These are phyloP conservation scores for Oxyteleia sp. DNA, from an alignment of 2,888 invertebrate species.

Conservation along the genomic window DNA sequence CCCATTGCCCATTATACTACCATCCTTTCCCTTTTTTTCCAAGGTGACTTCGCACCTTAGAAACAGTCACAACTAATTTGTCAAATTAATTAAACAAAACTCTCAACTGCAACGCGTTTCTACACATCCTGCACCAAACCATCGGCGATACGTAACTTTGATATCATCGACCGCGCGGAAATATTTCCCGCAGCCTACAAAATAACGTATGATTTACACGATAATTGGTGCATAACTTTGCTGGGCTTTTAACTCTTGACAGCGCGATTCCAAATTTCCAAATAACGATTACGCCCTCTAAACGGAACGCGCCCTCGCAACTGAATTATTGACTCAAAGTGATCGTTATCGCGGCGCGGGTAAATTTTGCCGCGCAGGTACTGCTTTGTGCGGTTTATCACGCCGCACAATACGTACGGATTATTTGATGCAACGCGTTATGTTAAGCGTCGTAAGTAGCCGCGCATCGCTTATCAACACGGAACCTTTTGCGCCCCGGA, in stretches of 20 bases:
- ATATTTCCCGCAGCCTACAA: constrained; percentile 28
- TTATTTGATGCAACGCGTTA: constrained; percentile 24
- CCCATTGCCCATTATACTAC: too few relatives aligned
- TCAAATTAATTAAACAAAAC: constrained; percentile 8
- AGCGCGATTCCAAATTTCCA: constrained; percentile 67
- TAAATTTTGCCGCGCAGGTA: constrained; percentile 70
- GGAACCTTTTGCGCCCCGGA: too few relatives aligned
- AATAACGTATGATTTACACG: constrained; percentile 54
- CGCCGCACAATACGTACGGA: constrained; percentile 21
- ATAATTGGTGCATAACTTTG: constrained; percentile 63
- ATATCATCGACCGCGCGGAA: constrained; percentile 32
- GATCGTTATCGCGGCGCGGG: constrained; percentile 76
- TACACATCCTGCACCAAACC: constrained; percentile 24
- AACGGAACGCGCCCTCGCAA: constrained; percentile 69
- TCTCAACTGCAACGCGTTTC: constrained; percentile 5
- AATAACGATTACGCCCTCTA: constrained; percentile 71
- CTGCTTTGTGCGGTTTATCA: constrained; percentile 44
- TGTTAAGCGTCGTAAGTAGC: constrained; percentile 7
- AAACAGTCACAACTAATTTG: too few relatives aligned
- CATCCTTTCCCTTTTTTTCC: too few relatives aligned
- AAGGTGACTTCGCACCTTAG: too few relatives aligned
- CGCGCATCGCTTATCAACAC: constrained; percentile 6
- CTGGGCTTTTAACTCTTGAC: constrained; percentile 55
- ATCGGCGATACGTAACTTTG: constrained; percentile 26
- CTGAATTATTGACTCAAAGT: constrained; percentile 77